A percentile compares a stretch with the other conserved stretches of the same genome.
These are phyloP conservation scores for Psylliodes chrysocephalus DNA, from an alignment of 2,888 invertebrate species.

Conservation along the genomic window DNA sequence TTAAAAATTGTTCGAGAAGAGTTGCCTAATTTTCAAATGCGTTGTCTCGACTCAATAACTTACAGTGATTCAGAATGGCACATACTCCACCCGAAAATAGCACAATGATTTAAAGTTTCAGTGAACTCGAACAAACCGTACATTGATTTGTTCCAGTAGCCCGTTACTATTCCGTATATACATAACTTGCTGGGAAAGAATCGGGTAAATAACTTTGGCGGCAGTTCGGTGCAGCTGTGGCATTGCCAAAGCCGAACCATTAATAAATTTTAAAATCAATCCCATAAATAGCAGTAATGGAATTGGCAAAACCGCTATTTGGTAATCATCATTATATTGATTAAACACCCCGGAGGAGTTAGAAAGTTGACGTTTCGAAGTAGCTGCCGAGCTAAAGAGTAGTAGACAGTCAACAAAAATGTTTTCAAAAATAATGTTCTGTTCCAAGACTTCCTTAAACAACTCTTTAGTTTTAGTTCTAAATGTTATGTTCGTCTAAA, in stretches of 20 bases:
- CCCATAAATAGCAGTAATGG: background rate
- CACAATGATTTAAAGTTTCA: background rate
- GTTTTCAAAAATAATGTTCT: no score
- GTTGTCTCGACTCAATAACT: no score
- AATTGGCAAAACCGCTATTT: background rate
- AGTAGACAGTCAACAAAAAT: no score
- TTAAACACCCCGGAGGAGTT: no score
- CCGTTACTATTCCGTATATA: background rate
- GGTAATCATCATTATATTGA: background rate
- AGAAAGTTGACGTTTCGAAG: no score
- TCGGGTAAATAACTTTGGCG: background rate
- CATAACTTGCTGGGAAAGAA: background rate
- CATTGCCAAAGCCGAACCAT: background rate
- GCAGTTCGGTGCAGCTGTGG: background rate
- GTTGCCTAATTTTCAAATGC: no score
- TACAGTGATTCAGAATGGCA: no score
- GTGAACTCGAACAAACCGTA: background rate
- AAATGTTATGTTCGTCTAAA: no score
- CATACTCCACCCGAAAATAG: background rate
- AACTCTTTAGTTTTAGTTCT: no score
- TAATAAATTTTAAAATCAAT: constrained; percentile 4
- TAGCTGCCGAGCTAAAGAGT: no score
- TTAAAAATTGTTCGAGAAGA: no score
- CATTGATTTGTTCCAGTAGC: background rate
- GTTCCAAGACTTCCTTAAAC: no score